Conservation (phyloP, 2,113 vertebrate species). For the Nesogale talazaci region DNA sequence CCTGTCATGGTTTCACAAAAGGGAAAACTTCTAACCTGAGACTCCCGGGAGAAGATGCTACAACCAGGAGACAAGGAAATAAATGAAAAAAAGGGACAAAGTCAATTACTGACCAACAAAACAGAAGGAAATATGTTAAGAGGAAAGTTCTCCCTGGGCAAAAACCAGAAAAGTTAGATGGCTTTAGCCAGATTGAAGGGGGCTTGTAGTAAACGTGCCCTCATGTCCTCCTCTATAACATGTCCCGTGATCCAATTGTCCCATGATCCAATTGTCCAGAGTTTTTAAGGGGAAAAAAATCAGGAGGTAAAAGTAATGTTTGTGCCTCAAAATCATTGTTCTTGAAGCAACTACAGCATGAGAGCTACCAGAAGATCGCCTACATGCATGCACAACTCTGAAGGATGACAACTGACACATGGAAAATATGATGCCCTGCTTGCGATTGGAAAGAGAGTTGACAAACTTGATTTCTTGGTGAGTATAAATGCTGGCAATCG, state of each 20-base stretch:
- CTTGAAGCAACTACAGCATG: constrained; percentile 64
- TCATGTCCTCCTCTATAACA: neutral
- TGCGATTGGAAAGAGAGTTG: constrained; percentile 15
- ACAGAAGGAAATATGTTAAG: constrained; percentile 84
- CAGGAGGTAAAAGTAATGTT: constrained; percentile 51
- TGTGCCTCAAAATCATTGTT: constrained; percentile 67
- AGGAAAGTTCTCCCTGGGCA: constrained; percentile 82
- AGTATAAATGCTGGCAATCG: constrained; percentile 26
- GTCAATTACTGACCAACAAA: constrained; percentile 87
- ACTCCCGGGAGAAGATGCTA: constrained; percentile 89
- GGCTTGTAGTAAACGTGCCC: constrained; percentile 82
- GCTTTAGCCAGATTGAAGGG: constrained; percentile 78
- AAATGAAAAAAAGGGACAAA: constrained; percentile 89
- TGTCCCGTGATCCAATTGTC: constrained; percentile 59
- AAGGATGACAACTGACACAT: constrained; percentile 51
- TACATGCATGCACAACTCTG: neutral
- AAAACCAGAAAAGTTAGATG: constrained; percentile 81
- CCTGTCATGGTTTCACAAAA: constrained; percentile 96
- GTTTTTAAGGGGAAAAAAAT: constrained; percentile 32
- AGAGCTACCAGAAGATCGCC: constrained; percentile 33
- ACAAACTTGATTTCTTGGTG: constrained; percentile 56
- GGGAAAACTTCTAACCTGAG: constrained; percentile 92
- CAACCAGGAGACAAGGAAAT: constrained; percentile 87
- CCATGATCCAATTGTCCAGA: constrained; percentile 50
- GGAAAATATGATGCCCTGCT: constrained; percentile 38